Percentiles rank a stretch among this genome's conserved stretches.
Conservation (phyloP, 2,113 vertebrate genomes). For the Otus sunia region DNA sequence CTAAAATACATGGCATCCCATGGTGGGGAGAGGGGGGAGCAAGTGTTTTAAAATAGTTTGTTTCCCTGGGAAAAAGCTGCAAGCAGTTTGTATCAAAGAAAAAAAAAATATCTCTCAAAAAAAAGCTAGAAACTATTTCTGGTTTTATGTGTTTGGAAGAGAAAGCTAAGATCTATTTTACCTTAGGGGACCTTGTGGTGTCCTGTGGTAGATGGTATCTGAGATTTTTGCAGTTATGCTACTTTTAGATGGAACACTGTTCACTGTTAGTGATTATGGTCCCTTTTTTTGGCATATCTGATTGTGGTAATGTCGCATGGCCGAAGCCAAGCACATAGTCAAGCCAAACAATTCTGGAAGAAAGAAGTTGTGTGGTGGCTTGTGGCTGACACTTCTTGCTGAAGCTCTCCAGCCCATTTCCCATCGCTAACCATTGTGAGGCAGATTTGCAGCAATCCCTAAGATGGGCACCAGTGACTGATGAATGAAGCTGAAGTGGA, state of each 20-base stretch:
- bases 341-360: background rate
- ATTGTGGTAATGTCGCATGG: background rate
- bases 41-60: slow-evolving; percentile 35
- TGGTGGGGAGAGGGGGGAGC: background rate
- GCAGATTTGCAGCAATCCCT: background rate
- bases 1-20: background rate
- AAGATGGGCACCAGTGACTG: background rate
- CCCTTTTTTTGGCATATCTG: background rate
- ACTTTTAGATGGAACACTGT: background rate
- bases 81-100: background rate
- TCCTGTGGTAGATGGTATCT: slow-evolving; percentile 24
- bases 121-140: slow-evolving; percentile 9
- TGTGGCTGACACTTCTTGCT: background rate
- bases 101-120: background rate
- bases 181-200: slow-evolving; percentile 43
- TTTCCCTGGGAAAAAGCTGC: slow-evolving; percentile 41
- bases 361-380: background rate
- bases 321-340: background rate
- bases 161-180: slow-evolving; percentile 14
- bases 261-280: background rate
- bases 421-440: background rate
- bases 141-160: slow-evolving; percentile 33
- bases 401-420: background rate
- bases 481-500: background rate
- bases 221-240: slow-evolving; percentile 3